Evolutionary conservation across 2,888 invertebrate species (phyloP), one percentile per base, ranked within the genome.

Genomic region (Cerastis leucographa): DNA sequence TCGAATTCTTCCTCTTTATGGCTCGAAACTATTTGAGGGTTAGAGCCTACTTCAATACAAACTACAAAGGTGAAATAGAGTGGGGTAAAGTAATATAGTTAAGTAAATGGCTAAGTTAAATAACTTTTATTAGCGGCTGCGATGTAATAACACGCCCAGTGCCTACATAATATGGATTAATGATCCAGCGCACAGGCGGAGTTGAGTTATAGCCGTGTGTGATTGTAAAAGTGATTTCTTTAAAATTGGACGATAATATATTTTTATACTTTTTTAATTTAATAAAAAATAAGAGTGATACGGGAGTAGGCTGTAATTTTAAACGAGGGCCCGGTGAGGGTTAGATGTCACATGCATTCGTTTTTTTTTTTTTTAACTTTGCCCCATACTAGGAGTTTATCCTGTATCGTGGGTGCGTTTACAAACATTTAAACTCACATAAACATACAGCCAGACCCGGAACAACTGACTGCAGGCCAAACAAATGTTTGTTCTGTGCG

Each of bases 101-200:
- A 78, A 85, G 78, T 80, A 79, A 87, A 87, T 79, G 62, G 81
- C 82, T 78, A 74, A 77, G 79, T 87, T 83, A 80, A 68, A 82
- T 74, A 84, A 85, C 72, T 87, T 87, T 86, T 87, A 78, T 78
- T 84, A 80, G 69, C 44, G 65, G 19, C 67, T 67, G 67, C 12
- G 71, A 81, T 56, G 77, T 85, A 82, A 87, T 85, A 87, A 78
- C 68, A 81, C 76, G 67, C 76, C 72, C 70, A 25, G 67, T 69
- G 78, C 74, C 64, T 77, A 46, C 46, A 62, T 87, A 87, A 85
- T 83, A 76, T 64, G 74, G 79, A 87, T 80, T 85, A 84, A 85
- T 84, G 80, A 75, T 74, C 74, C 6, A 54, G 64, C 65, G 64
- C 54, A 59, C 65, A 25, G 8, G n/a, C 69, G 74, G 19, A 51